Evolutionary conservation across 2,888 invertebrate genomes (phyloP).

Genomic region (Caenorhabditis drosophilae): DNA sequence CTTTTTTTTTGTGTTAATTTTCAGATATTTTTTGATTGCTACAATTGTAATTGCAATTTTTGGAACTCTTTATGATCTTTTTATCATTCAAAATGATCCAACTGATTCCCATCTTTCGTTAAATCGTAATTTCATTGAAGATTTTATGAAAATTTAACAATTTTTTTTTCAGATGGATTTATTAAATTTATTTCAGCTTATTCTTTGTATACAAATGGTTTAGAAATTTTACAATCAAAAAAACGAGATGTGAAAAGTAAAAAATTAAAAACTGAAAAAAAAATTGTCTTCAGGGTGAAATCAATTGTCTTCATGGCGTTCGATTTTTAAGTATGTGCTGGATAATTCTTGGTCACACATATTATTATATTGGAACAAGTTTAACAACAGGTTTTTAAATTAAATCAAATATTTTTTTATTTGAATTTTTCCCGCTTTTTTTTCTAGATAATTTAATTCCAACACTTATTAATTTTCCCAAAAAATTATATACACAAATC

Average conservation of each 20-base stretch:
- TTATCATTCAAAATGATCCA: conserved; percentile 48
- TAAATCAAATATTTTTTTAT: not conserved
- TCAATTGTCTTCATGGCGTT: conserved; percentile 47
- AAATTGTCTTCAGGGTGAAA: conserved; percentile 23
- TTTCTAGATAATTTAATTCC: conserved; percentile 65
- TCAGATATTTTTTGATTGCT: conserved; percentile 58
- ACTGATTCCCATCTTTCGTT: conserved; percentile 10
- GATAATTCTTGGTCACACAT: conserved; percentile 74
- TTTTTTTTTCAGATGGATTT: conserved; percentile 40
- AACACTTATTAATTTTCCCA: conserved; percentile 66
- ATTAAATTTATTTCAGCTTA: conserved; percentile 70
- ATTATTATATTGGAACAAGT: conserved; percentile 68
- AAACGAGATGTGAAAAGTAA: conserved; percentile 19
- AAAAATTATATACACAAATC: conserved; percentile 70
- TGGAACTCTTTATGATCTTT: conserved; percentile 66
- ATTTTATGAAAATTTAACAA: not conserved
- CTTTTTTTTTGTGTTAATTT: not conserved
- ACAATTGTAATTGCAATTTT: conserved; percentile 58
- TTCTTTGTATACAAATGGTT: conserved; percentile 73
- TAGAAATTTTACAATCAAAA: conserved; percentile 70
- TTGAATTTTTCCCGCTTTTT: not conserved
- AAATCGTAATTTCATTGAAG: conserved; percentile 10
- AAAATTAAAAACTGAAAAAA: not conserved
- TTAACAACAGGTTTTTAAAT: conserved; percentile 61
- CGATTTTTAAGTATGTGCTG: conserved; percentile 74